Evolutionary conservation across 2,113 vertebrate species (phyloP), one percentile per base, ranked within the genome.

Genomic region (Pandion haliaetus): DNA sequence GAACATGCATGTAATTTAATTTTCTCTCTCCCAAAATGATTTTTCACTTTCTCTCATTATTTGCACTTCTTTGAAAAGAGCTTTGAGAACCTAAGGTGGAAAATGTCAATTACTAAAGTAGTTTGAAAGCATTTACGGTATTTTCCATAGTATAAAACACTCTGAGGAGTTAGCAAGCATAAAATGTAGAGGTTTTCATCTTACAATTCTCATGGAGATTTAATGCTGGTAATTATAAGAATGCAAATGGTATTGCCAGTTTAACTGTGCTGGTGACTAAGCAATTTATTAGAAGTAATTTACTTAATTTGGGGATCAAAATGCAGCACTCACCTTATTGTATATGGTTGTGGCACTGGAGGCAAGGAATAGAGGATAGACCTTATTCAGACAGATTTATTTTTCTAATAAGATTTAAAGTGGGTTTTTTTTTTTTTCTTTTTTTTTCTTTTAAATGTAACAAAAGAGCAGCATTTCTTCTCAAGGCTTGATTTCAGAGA

Each of bases 341-440:
- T 88, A 42, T 10, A 52, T 38, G 10, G 11, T 12, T 80, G 52
- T 92, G 55, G 62, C 57, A 82, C 42, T 42, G 42, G 28, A 90
- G 50, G n/a, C 36, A 67, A 79, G 14, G n/a, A 84, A 76, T 18
- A 24, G 36, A 63, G 19, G 40, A 36, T 5, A 82, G 55, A 82
- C 20, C 47, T 94, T 85, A 88, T 93, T 95, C 54, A 85, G 72
- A 82, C 18, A 76, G 85, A 90, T 89, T 92, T 91, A 82, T 86
- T 89, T 86, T 84, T 79, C 59, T 92, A 96, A 92, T 83, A 78
- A 88, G 91, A 78, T 95, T 94, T 91, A 40, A 40, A 85, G 17
- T 84, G 54, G 54, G 44, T 44, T 44, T 26, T 15, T 4, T 31
- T 54, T 54, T 10, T 17, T 4, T 26, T 45, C 20, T 7, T 12